Conservation (phyloP, 2,113 vertebrate species). For the Apeltes quadracus region DNA sequence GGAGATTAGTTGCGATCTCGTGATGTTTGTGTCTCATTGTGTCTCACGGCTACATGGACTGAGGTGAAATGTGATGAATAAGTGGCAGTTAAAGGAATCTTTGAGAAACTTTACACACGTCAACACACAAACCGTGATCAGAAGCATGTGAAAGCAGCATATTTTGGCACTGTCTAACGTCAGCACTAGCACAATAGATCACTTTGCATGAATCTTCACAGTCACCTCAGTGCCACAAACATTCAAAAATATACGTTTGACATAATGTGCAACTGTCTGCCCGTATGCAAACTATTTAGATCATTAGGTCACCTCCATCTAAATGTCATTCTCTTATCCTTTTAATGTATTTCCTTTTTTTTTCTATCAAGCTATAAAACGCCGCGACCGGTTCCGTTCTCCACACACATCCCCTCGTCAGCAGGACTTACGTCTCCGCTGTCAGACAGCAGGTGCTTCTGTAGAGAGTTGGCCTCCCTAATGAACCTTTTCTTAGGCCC, state of each 20-base stretch:
- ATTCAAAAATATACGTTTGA: background rate
- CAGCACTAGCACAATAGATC: background rate
- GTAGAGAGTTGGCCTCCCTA: slow-evolving; percentile 70
- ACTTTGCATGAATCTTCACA: background rate
- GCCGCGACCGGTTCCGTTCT: background rate
- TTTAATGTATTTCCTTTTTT: background rate
- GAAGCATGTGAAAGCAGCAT: background rate
- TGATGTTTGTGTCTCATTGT: slow-evolving; percentile 2
- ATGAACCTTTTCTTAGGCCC: slow-evolving; percentile 68
- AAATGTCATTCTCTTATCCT: too few species aligned
- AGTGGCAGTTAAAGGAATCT: slow-evolving; percentile 31
- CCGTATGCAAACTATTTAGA: background rate
- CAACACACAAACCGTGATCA: slow-evolving; percentile 9
- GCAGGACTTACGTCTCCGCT: slow-evolving; percentile 74
- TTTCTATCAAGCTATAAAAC: background rate
- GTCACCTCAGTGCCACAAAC: background rate
- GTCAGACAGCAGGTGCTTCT: slow-evolving; percentile 78
- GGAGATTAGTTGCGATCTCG: slow-evolving; percentile 28
- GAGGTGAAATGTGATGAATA: slow-evolving; percentile 23
- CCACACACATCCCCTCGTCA: background rate
- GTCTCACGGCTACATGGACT: slow-evolving; percentile 30
- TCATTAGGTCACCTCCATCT: too few species aligned
- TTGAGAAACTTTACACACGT: slow-evolving; percentile 14
- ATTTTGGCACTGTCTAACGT: background rate
- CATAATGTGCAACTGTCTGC: background rate